Conservation (phyloP, 1,140 invertebrate genomes). For the Penaeus vannamei region DNA sequence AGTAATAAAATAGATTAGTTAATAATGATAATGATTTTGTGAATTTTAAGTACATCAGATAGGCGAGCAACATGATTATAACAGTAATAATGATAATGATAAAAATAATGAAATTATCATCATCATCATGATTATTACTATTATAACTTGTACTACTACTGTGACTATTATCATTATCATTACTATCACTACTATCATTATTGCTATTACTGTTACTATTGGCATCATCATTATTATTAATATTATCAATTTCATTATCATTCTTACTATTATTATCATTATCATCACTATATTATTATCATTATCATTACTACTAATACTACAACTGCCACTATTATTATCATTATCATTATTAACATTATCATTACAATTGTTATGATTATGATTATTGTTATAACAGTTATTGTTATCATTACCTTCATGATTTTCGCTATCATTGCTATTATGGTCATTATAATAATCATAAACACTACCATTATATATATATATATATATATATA, state of each 20-base stretch:
- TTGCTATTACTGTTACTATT: background rate
- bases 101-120: background rate
- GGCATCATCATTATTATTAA: constrained; percentile 12
- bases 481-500: too few species aligned
- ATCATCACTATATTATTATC: background rate
- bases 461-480: background rate
- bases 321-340: background rate
- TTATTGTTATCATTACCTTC: too few species aligned
- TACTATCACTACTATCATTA: background rate
- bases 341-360: background rate
- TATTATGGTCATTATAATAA: too few species aligned
- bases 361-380: too few species aligned
- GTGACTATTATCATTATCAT: background rate
- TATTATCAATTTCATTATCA: background rate
- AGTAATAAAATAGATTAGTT: too few species aligned
- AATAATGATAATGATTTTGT: background rate
- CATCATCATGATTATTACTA: background rate
- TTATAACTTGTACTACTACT: background rate
- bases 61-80: background rate
- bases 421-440: too few species aligned
- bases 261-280: background rate
- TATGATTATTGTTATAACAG: too few species aligned
- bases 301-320: too few species aligned
- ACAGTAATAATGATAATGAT: constrained; percentile 6
- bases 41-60: background rate